phyloP scores from a whole-genome alignment of 2,888 invertebrate species.

The Brenthis hecate region DNA sequence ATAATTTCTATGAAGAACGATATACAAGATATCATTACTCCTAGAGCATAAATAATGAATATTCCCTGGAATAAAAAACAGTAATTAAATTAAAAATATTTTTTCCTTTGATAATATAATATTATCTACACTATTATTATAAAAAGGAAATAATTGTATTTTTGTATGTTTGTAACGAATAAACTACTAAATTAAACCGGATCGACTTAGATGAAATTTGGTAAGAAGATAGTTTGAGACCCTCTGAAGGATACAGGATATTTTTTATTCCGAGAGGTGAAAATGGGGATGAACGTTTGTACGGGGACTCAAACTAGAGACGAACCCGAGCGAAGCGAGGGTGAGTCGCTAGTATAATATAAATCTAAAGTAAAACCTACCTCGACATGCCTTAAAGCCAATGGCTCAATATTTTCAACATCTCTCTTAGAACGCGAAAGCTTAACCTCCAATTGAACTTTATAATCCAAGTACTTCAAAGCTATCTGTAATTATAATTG shows the following conservation, averaged over 20 bases:
- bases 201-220: too few species aligned
- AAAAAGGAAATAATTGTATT: too few species aligned
- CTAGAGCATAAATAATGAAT: conserved; percentile 58
- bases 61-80: conserved; percentile 59
- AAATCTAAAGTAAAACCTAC: conserved; percentile 45
- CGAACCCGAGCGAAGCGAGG: too few species aligned
- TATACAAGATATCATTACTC: conserved; percentile 49
- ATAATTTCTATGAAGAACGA: conserved; percentile 53
- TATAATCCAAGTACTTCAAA: conserved; percentile 71
- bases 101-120: not conserved
- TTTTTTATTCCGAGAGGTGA: too few species aligned
- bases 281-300: too few species aligned
- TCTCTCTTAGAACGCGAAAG: conserved; percentile 65
- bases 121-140: too few species aligned
- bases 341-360: too few species aligned
- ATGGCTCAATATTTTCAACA: conserved; percentile 54
- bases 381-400: conserved; percentile 59
- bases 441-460: conserved; percentile 79
- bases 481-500: conserved; percentile 69
- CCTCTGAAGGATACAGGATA: too few species aligned
- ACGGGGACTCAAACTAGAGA: too few species aligned
- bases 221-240: too few species aligned
- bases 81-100: not conserved
- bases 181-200: too few species aligned
- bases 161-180: too few species aligned